Conservation (phyloP, 2,888 invertebrate species). For the Tenthredo distinguenda region DNA sequence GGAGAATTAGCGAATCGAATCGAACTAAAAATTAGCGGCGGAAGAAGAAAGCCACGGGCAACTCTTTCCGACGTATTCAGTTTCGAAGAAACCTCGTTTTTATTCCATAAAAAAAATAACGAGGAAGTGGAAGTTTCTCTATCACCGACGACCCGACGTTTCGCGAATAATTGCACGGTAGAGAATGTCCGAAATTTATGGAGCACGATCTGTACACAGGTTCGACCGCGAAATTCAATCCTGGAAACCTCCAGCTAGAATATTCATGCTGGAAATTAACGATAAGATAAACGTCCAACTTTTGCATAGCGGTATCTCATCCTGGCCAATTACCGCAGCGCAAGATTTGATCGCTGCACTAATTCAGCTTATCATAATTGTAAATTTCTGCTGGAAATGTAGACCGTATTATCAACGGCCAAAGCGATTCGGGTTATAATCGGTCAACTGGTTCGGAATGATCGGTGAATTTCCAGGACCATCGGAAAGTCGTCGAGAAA, state of each 20-base stretch:
- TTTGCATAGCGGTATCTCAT: constrained; percentile 12
- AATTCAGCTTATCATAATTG: constrained; percentile 47
- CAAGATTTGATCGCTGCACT: constrained; percentile 41
- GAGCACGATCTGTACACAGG: background rate
- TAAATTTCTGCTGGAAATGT: constrained; percentile 20
- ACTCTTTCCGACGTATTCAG: background rate
- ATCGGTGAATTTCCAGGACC: background rate
- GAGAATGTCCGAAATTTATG: background rate
- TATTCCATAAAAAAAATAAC: background rate
- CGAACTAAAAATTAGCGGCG: background rate
- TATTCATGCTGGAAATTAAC: constrained; percentile 31
- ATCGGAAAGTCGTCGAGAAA: background rate
- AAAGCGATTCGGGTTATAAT: background rate
- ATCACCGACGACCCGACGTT: background rate
- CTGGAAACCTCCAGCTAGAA: background rate
- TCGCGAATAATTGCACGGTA: background rate
- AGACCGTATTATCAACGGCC: constrained; percentile 27
- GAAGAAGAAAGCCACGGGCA: background rate
- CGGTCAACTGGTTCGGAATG: background rate
- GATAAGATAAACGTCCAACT: constrained; percentile 39
- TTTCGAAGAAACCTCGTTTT: background rate
- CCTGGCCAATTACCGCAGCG: constrained; percentile 31
- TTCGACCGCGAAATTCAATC: background rate
- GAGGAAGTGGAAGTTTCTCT: background rate
- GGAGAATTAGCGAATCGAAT: background rate